Evolutionary conservation across 1,140 invertebrate genomes (phyloP).

Genomic region (Bombus fervidus): DNA sequence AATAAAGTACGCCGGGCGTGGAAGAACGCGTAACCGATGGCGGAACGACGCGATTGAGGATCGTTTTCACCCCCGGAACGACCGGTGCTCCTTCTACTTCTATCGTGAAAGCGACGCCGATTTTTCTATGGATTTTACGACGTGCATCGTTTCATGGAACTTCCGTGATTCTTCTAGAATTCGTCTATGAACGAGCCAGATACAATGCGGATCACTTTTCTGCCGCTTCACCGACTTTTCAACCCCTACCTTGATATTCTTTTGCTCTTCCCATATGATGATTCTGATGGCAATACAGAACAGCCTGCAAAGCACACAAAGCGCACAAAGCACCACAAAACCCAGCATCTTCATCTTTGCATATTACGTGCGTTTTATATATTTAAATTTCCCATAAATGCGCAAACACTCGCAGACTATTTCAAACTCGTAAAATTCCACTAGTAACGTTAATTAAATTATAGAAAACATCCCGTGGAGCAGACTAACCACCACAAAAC

Average conservation of each 20-base stretch:
- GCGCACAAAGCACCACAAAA: too few relatives aligned
- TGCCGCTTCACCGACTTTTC: background rate
- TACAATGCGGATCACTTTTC: background rate
- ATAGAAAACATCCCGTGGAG: accelerated
- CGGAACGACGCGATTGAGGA: conserved; percentile 51
- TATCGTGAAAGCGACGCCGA: background rate
- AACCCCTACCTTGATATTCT: background rate
- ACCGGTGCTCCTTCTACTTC: background rate
- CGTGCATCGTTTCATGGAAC: conserved; percentile 18
- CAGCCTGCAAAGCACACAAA: too few relatives aligned
- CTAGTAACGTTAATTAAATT: background rate
- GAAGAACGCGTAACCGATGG: conserved; percentile 37
- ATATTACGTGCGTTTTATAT: too few relatives aligned
- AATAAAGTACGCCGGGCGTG: conserved; percentile 75
- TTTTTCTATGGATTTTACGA: conserved; percentile 47
- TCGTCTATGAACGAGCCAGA: background rate
- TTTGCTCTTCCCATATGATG: background rate
- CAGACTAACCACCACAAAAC: too few relatives aligned
- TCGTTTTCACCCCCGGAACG: conserved; percentile 44
- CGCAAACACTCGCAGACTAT: background rate
- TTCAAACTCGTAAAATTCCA: accelerated
- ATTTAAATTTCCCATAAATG: background rate
- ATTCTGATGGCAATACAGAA: background rate
- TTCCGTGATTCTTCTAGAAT: background rate
- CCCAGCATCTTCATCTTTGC: too few relatives aligned